Evolutionary conservation across 2,888 invertebrate species (phyloP).

Genomic region (Caenorhabditis virilis): DNA sequence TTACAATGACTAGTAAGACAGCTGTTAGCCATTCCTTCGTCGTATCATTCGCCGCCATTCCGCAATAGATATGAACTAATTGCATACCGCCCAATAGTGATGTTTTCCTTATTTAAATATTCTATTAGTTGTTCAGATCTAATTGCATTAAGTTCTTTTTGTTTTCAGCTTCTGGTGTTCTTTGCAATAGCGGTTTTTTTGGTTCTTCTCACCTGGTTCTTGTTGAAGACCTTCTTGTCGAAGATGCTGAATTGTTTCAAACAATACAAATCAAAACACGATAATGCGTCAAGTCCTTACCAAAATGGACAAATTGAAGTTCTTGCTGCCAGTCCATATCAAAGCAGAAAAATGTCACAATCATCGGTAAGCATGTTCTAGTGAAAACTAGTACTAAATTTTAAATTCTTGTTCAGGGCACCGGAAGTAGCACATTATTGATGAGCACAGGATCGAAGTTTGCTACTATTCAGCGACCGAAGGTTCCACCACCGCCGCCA

Average conservation of each 20-base stretch:
- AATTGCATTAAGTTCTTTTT: too few species aligned
- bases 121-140: too few species aligned
- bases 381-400: too few species aligned
- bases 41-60: too few species aligned
- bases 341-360: conserved; percentile 28
- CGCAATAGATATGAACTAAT: too few species aligned
- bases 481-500: conserved; percentile 46
- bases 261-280: conserved; percentile 27
- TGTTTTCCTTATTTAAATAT: too few species aligned
- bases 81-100: too few species aligned
- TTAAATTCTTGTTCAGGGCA: too few species aligned
- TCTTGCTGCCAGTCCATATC: conserved; percentile 36
- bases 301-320: conserved; percentile 35
- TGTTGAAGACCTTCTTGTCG: conserved; percentile 11
- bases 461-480: conserved; percentile 46
- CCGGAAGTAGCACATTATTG: conserved; percentile 29
- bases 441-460: conserved; percentile 42
- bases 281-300: conserved; percentile 25
- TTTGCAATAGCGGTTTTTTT: conserved; percentile 15
- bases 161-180: conserved; percentile 26
- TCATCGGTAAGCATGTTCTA: too few species aligned
- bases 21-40: too few species aligned
- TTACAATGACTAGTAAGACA: too few species aligned
- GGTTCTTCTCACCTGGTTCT: conserved; percentile 11
- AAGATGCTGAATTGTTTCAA: conserved; percentile 43